Evolutionary conservation across 1,140 invertebrate species (phyloP), one percentile per base, ranked within the genome.

Genomic region (Kradibia gibbosae): DNA sequence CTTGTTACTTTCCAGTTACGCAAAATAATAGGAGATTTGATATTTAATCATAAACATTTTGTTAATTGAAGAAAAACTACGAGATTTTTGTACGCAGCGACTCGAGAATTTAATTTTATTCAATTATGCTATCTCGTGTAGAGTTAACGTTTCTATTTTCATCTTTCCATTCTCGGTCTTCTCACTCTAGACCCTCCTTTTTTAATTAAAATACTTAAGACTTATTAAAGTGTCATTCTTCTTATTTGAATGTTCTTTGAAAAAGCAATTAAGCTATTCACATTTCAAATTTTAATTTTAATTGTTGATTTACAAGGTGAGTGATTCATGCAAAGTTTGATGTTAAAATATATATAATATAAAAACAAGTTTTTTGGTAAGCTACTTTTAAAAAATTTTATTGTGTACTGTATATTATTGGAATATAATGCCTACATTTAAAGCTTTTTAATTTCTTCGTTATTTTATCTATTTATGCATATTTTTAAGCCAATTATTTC

Each of bases 61-160:
- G 67, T 78, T 82, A 82, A 78, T 78, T 82, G 81, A 82, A 82
- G 50, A 81, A 74, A 81, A 76, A 77, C 57, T 81, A 50, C 20
- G 11, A 50, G 20, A 34, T 45, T 17, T 20, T 20, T n/a, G n/a
- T 13, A 60, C 31, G 39, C 15, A 74, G 50, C 50, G 70, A 62
- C 42, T 82, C 20, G 48, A 60, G 65, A 82, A 76, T 82, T 82
- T 77, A 82, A 77, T 77, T 77, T 82, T 76, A 72, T 82, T 82
- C 60, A 77, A 82, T 82, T 77, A 72, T 73, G 42, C 53, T 28
- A 60, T 80, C 31, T 80, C 53, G 25, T 36, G 31, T 48, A n/a
- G 62, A 53, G 15, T 57, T 80, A 55, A 71, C 31, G 31, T 70
- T 78, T 53, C 42, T 53, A 31, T 78, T 67, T 67, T 78, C 25